These are phyloP conservation scores for Parasteatoda tepidariorum DNA, from an alignment of 1,140 invertebrate genomes.

Conservation along the genomic window DNA sequence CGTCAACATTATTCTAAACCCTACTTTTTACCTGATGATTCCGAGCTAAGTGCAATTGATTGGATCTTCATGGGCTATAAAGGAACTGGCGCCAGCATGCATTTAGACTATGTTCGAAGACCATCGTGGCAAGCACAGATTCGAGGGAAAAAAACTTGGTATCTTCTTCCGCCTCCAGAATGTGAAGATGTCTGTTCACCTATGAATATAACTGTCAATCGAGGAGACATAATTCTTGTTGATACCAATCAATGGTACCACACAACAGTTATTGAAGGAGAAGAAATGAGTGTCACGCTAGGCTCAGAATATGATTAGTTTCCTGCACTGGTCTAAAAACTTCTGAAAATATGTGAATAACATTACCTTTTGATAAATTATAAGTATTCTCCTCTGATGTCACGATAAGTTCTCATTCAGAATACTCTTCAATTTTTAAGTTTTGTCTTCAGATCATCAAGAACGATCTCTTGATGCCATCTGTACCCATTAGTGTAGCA, in stretches of 20 bases:
- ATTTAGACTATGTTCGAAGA: slow-evolving; percentile 89
- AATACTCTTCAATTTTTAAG: too few relatives aligned
- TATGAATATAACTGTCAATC: slow-evolving; percentile 80
- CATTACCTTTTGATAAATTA: too few relatives aligned
- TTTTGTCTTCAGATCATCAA: too few relatives aligned
- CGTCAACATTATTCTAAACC: slow-evolving; percentile 84
- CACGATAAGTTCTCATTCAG: too few relatives aligned
- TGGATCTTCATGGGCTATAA: slow-evolving; percentile 97
- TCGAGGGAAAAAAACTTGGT: slow-evolving; percentile 85
- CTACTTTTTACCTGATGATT: slow-evolving; percentile 86
- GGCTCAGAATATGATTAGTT: slow-evolving; percentile 95
- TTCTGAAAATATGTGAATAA: too few relatives aligned
- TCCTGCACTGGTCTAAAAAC: too few relatives aligned
- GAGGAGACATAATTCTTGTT: slow-evolving; percentile 92
- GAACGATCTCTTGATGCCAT: too few relatives aligned
- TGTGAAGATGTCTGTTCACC: slow-evolving; percentile 81
- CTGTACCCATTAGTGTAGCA: too few relatives aligned
- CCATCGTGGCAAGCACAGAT: slow-evolving; percentile 96
- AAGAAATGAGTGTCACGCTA: slow-evolving; percentile 92
- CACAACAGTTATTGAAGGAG: slow-evolving; percentile 84
- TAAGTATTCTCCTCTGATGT: too few relatives aligned
- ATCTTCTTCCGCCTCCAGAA: slow-evolving; percentile 86
- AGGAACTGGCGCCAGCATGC: slow-evolving; percentile 92
- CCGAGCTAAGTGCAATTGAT: slow-evolving; percentile 87
- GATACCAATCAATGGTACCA: slow-evolving; percentile 97